Conservation (phyloP, 2,113 vertebrate species). For the Pycnonotus jocosus region DNA sequence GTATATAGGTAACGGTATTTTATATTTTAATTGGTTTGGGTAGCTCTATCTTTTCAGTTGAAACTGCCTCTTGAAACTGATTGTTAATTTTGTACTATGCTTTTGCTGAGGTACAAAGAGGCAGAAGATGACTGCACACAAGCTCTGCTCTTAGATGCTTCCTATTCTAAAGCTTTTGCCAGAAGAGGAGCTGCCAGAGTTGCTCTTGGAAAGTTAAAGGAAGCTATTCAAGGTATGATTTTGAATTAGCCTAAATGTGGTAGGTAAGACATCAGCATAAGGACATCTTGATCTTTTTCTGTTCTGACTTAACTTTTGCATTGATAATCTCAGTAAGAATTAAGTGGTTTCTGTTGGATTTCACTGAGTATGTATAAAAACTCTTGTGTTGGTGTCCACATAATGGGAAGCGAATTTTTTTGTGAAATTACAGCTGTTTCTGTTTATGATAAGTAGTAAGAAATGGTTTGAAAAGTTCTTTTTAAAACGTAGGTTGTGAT, state of each 20-base stretch:
- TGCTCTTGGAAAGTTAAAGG: conserved; percentile 80
- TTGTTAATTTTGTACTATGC: neutral
- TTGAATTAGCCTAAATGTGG: neutral
- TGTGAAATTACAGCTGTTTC: neutral
- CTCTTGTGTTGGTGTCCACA: neutral
- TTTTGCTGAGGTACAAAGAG: conserved; percentile 79
- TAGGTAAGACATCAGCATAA: neutral
- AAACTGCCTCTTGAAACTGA: neutral
- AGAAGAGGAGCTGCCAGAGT: conserved; percentile 87
- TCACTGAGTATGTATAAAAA: neutral
- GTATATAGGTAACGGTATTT: neutral
- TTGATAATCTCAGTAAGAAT: neutral
- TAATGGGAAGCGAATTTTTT: neutral
- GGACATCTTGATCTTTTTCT: neutral
- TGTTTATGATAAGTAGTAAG: neutral
- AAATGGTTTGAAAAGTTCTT: neutral
- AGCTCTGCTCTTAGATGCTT: conserved; percentile 83
- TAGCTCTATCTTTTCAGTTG: neutral
- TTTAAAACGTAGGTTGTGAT: neutral
- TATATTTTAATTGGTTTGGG: neutral
- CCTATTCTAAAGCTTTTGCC: conserved; percentile 92
- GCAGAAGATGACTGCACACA: conserved; percentile 89
- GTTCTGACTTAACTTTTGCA: too few species aligned
- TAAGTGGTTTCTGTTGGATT: neutral
- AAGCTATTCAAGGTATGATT: conserved; percentile 84